A percentile compares a stretch with the other conserved stretches of the same genome.
Conservation (phyloP, 2,113 vertebrate genomes). For the Arvicanthis niloticus region DNA sequence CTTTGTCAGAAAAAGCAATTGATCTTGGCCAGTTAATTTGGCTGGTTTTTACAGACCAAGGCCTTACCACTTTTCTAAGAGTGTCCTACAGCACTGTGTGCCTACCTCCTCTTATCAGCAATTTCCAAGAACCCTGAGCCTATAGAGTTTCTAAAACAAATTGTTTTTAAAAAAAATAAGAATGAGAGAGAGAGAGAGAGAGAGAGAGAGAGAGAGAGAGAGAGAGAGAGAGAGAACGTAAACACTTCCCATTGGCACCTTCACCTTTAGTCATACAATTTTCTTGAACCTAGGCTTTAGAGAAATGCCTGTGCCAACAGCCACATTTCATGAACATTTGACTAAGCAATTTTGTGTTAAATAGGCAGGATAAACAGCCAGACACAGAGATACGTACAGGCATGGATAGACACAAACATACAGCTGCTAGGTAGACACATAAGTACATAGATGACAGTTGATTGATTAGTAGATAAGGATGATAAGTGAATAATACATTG, state of each 20-base stretch:
- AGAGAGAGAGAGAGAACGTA: neutral
- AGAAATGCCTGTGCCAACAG: neutral
- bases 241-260: neutral
- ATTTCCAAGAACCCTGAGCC: neutral
- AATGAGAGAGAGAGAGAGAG: no score
- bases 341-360: neutral
- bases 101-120: conserved; percentile 6
- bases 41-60: conserved; percentile 77
- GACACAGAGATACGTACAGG: neutral
- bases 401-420: neutral
- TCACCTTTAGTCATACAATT: neutral
- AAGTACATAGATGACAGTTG: no score
- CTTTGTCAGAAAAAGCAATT: conserved; percentile 84
- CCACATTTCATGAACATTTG: neutral
- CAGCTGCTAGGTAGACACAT: no score
- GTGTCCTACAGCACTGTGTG: neutral
- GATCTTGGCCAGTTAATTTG: conserved; percentile 81
- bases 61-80: conserved; percentile 64
- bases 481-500: neutral
- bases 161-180: neutral
- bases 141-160: neutral
- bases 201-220: no score
- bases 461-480: neutral
- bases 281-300: neutral
- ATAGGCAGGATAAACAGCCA: neutral